Base-by-base conservation (phyloP, 1,140 invertebrate species). In the Euglossa dilemma region DNA sequence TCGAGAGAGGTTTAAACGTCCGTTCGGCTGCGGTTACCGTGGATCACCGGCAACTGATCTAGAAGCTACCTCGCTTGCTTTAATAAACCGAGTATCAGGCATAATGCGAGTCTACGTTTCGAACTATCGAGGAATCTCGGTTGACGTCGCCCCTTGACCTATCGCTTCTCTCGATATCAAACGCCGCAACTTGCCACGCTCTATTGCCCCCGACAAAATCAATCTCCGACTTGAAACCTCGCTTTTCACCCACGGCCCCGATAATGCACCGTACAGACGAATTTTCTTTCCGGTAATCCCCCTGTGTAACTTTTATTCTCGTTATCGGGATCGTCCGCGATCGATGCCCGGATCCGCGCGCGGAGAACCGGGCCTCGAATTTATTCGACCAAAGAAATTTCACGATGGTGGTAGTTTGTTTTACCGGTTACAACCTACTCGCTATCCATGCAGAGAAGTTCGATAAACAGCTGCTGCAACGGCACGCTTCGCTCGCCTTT, bases 71-170 rank as follows among this genome's bases (percentile, higher is more conserved):
- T 11, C 9, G 25, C 18, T 36, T 50, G 45, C 20, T 57, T 79
- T 59, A 59, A 79, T 70, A 79, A 59, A 43, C 43, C 18, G 43
- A 47, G 80, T 91, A 91, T 91, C 89, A 88, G 64, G 79, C 50
- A 82, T 87, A 80, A 85, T 84, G 84, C 84, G 82, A 57, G 84
- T 66, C 75, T 61, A 76, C 50, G 70, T 80, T 63, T 64, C 54
- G 52, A 83, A 83, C 76, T 59, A 63, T 74, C 59, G 45, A 54
- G 45, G 43, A 80, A 80, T 74, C 85, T 84, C 85, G 76, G 70
- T 83, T 84, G 83, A 90, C 88, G 86, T 90, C 85, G 56, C 84
- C 83, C 66, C 85, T 87, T 85, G 75, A 83, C 88, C 80, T 73
- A 71, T 85, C 85, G 78, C 73, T 73, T 73, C 64, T 25, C n/a